Evolutionary conservation across 2,113 vertebrate genomes (phyloP).

Genomic region (Actenoides hombroni): DNA sequence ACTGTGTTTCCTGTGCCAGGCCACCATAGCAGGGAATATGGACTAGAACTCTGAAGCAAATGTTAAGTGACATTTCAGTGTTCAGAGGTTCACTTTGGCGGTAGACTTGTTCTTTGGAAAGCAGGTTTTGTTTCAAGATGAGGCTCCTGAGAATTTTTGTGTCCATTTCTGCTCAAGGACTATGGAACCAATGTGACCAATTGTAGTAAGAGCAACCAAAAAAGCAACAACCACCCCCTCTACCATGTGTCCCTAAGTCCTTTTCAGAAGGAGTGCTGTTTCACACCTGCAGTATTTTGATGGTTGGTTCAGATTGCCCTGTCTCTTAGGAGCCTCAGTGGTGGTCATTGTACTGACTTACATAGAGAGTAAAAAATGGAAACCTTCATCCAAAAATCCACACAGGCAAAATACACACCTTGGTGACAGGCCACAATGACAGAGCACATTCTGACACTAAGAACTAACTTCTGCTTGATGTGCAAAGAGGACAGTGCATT

Average conservation of each 20-base stretch:
- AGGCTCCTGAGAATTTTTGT: neutral
- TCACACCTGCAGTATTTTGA: neutral
- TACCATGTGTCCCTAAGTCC: accelerated
- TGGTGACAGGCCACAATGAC: neutral
- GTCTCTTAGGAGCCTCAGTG: neutral
- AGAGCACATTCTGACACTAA: neutral
- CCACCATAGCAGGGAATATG: accelerated
- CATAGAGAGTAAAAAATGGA: accelerated
- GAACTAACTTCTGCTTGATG: neutral
- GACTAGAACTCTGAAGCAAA: neutral
- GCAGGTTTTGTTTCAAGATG: neutral
- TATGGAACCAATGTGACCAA: neutral
- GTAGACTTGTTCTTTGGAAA: neutral
- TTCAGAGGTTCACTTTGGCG: neutral
- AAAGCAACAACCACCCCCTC: neutral
- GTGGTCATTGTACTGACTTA: neutral
- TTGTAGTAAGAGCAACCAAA: neutral
- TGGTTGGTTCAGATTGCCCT: neutral
- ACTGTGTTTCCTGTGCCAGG: neutral
- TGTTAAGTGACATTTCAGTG: neutral
- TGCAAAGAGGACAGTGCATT: too few relatives aligned
- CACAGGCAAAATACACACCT: neutral
- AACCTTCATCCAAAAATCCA: neutral
- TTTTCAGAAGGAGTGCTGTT: neutral
- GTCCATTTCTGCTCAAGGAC: neutral